Evolutionary conservation across 1,140 invertebrate genomes (phyloP).

Genomic region (Drosophila bifasciata): DNA sequence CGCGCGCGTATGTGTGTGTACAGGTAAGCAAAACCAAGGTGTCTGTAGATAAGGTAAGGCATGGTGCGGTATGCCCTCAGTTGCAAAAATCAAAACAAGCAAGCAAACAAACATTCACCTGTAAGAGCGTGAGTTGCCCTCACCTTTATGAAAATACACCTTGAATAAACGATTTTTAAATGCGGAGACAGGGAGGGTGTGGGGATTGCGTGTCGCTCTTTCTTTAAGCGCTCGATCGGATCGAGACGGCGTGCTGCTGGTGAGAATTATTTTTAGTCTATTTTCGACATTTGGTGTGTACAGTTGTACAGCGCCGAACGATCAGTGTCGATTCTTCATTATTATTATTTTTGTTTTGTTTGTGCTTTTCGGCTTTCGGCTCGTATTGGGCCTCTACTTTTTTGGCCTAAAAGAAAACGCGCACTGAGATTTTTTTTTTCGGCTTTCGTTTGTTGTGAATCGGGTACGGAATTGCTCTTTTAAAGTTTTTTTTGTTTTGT

Average conservation of each 20-base stretch:
- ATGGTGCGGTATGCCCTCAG: background rate
- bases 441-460: background rate
- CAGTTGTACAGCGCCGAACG: conserved; percentile 52
- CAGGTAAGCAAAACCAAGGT: conserved; percentile 31
- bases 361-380: conserved; percentile 19
- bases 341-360: conserved; percentile 38
- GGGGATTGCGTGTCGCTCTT: too few species aligned
- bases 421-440: too few species aligned
- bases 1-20: conserved; percentile 3
- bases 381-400: background rate
- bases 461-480: too few species aligned
- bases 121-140: background rate
- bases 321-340: conserved; percentile 6
- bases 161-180: conserved; percentile 36
- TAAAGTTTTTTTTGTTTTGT: too few species aligned
- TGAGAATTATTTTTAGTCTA: conserved; percentile 80
- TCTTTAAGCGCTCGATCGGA: conserved; percentile 57
- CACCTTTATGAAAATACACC: background rate
- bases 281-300: conserved; percentile 74
- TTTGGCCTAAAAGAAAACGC: too few species aligned
- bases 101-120: too few species aligned
- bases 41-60: background rate
- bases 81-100: too few species aligned
- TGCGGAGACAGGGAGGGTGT: conserved; percentile 19
- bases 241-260: conserved; percentile 23